phyloP scores from a whole-genome alignment of 2,888 invertebrate species.

The Caenorhabditis sp. region DNA sequence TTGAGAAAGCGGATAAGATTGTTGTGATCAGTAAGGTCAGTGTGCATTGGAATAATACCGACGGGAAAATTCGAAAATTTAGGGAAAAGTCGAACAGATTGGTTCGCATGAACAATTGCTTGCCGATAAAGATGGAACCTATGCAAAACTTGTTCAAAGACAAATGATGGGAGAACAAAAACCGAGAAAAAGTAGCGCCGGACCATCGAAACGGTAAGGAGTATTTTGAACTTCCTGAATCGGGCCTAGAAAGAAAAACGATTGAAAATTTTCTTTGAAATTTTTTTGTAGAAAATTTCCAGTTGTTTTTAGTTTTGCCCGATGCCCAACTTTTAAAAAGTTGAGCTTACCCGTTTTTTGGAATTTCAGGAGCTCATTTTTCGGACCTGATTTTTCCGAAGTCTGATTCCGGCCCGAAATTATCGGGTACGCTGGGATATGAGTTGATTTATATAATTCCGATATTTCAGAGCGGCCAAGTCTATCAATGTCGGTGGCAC shows the following conservation, averaged over 20 bases:
- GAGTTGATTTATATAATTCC: no score
- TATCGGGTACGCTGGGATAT: no score
- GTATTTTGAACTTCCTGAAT: no score
- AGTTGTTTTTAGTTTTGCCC: no score
- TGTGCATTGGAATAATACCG: constrained; percentile 32
- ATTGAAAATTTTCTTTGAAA: no score
- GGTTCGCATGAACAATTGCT: constrained; percentile 74
- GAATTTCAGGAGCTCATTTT: no score
- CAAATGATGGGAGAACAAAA: constrained; percentile 56
- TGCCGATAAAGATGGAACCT: constrained; percentile 71
- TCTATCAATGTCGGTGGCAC: constrained; percentile 36
- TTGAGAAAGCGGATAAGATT: constrained; percentile 72
- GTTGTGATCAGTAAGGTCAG: constrained; percentile 54
- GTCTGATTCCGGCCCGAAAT: no score
- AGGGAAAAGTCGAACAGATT: constrained; percentile 72
- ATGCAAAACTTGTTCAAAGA: constrained; percentile 72
- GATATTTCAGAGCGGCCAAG: constrained; percentile 14
- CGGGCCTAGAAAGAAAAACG: no score
- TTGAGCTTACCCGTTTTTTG: no score
- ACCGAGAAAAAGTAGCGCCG: constrained; percentile 13
- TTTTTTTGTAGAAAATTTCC: neutral
- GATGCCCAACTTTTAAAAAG: no score
- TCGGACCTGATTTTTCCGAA: no score
- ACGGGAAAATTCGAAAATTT: constrained; percentile 1
- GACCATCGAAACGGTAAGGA: neutral